Conservation (phyloP, 2,797 vertebrate species). For the Dermochelys coriacea region DNA sequence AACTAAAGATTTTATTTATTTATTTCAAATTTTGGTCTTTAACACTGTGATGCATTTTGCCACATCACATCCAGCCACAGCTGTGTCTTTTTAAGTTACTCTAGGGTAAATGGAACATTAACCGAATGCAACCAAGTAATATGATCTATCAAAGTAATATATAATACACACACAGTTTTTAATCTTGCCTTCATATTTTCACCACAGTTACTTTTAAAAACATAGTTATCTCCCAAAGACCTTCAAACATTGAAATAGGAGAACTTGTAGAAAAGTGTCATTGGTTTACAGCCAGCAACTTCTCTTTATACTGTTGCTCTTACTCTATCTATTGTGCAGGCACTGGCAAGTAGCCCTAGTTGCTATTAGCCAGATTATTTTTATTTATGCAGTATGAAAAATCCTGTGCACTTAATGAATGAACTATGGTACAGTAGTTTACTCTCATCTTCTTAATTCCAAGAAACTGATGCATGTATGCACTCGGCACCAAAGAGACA, state of each 20-base stretch:
- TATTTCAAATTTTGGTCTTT: neutral
- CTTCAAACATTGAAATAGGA: slow-evolving; percentile 64
- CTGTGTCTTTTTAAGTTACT: neutral
- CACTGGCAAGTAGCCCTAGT: slow-evolving; percentile 56
- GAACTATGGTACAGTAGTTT: slow-evolving; percentile 53
- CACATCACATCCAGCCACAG: neutral
- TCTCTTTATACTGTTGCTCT: slow-evolving; percentile 48
- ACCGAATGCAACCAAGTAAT: neutral
- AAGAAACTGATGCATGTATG: slow-evolving; percentile 60
- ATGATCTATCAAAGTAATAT: rapidly evolving
- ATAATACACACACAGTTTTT: neutral
- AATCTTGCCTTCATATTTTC: slow-evolving; percentile 31
- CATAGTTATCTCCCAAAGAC: slow-evolving; percentile 56
- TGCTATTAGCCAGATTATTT: slow-evolving; percentile 58
- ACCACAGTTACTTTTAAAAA: slow-evolving; percentile 52
- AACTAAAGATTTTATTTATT: rapidly evolving
- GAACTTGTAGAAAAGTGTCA: slow-evolving; percentile 55
- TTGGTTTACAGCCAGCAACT: slow-evolving; percentile 1
- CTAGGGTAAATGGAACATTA: neutral
- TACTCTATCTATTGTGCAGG: slow-evolving; percentile 44
- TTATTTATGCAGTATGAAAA: slow-evolving; percentile 56
- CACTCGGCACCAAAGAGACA: slow-evolving; percentile 35
- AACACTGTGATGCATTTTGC: neutral
- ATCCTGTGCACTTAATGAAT: slow-evolving; percentile 54
- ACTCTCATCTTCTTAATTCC: slow-evolving; percentile 38